Conservation (phyloP, 2,113 vertebrate genomes). For the Hyla sarda region DNA sequence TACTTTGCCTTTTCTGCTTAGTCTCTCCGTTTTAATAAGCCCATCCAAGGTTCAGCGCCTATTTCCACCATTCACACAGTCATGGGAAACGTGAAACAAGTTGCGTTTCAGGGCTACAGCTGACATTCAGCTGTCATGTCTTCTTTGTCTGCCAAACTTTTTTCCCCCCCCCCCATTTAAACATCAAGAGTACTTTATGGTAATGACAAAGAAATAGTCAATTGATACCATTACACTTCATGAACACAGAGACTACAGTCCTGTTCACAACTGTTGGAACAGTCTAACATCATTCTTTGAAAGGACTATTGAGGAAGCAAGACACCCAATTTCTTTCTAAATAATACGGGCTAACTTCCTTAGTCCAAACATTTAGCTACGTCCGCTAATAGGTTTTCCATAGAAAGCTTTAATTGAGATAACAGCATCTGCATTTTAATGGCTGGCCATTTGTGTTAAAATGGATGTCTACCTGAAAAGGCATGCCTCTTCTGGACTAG, state of each 20-base stretch:
- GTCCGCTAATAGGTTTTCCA: slow-evolving; percentile 68
- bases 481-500: slow-evolving; percentile 48
- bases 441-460: slow-evolving; percentile 63
- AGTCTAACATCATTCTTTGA: slow-evolving; percentile 71
- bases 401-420: slow-evolving; percentile 68
- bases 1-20: slow-evolving; percentile 3
- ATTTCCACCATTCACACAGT: slow-evolving; percentile 66
- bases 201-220: slow-evolving; percentile 71
- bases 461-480: slow-evolving; percentile 70
- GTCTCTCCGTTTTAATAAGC: slow-evolving; percentile 27
- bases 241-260: slow-evolving; percentile 64
- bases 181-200: slow-evolving; percentile 71
- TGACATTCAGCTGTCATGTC: slow-evolving; percentile 72
- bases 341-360: slow-evolving; percentile 66
- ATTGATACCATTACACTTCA: slow-evolving; percentile 73
- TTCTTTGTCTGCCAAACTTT: slow-evolving; percentile 69
- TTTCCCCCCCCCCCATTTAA: slow-evolving; percentile 69
- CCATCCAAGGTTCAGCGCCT: slow-evolving; percentile 63
- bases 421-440: slow-evolving; percentile 74
- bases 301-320: slow-evolving; percentile 66
- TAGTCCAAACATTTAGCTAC: slow-evolving; percentile 71
- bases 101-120: slow-evolving; percentile 71
- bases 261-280: slow-evolving; percentile 68
- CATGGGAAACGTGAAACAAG: slow-evolving; percentile 67
- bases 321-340: slow-evolving; percentile 61